Evolutionary conservation across 2,797 vertebrate species (phyloP), one percentile per base, ranked within the genome.

Genomic region (Arctocebus calabarensis): DNA sequence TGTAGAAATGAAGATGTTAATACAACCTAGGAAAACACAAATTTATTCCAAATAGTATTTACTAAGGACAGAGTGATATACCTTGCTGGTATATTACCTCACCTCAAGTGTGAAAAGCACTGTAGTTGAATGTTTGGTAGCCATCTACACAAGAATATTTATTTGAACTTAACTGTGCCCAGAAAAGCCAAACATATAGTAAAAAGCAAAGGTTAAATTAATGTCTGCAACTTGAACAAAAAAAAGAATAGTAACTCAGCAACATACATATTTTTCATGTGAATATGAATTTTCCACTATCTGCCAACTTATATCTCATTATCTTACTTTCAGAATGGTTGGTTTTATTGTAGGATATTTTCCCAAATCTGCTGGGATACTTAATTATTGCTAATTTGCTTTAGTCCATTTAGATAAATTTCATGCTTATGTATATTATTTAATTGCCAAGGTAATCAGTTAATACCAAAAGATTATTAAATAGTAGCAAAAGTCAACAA

Each of bases 351-450:
- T 37, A 93, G 2, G 20, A 3, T 66, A 86, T 93, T 96, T 98
- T 59, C 75, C 6, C 43, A 92, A 93, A 55, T 93, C 84, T n/a
- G 16, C n/a, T 89, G 16, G 8, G 96, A 77, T 48, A 77, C n/a
- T 74, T 40, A 95, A 83, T 70, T 96, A 61, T 55, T 71, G 70
- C 22, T 94, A 86, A 83, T 92, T 89, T 84, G 3, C 95, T 94
- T 95, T 93, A 45, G 14, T 95, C 74, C 52, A 88, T 95, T 98
- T 96, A 92, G 82, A 79, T 95, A 97, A 97, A 84, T 91, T 87
- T 64, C 81, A 57, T 37, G 5, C 29, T 52, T 34, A 84, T 96
- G 66, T 48, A 66, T 32, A 8, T 91, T 34, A 95, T 77, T 71
- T 91, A 20, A 81, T 64, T 94, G 20, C 61, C 57, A 90, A 68